phyloP scores from a whole-genome alignment of 1,140 invertebrate genomes.

The Ceratina calcarata region DNA sequence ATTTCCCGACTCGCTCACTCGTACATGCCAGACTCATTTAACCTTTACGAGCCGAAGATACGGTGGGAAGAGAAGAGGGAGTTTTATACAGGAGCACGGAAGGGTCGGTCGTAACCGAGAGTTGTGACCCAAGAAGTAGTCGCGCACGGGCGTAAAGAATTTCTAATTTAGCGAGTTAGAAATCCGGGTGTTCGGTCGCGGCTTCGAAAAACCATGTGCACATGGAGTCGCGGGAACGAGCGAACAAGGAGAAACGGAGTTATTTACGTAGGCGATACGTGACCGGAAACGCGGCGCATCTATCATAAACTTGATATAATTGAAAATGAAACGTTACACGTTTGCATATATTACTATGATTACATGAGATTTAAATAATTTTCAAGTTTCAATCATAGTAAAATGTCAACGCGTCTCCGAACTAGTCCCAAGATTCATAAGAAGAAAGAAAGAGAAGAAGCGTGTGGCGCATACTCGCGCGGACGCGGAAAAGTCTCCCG shows the following conservation, averaged over 20 bases:
- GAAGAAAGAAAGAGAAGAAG: too few species aligned
- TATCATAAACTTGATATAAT: background rate
- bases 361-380: background rate
- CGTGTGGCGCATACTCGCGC: too few species aligned
- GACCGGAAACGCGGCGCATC: background rate
- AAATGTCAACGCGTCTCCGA: background rate
- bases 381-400: too few species aligned
- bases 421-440: background rate
- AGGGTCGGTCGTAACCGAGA: conserved; percentile 29
- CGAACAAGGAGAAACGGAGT: conserved; percentile 7
- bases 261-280: conserved; percentile 11
- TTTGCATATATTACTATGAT: too few species aligned
- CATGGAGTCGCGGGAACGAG: background rate
- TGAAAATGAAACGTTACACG: background rate
- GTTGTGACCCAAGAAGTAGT: conserved; percentile 9
- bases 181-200: background rate
- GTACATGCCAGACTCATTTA: conserved; percentile 61
- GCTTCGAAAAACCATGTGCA: background rate
- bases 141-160: conserved; percentile 23
- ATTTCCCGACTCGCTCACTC: conserved; percentile 19
- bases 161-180: conserved; percentile 41
- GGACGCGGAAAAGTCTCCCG: background rate
- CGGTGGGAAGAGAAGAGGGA: conserved; percentile 39
- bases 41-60: conserved; percentile 58
- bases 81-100: conserved; percentile 26